A percentile compares a stretch with the other conserved stretches of the same genome.
phyloP scores from a whole-genome alignment of 2,113 vertebrate genomes.

The Rhabdomys dilectus region DNA sequence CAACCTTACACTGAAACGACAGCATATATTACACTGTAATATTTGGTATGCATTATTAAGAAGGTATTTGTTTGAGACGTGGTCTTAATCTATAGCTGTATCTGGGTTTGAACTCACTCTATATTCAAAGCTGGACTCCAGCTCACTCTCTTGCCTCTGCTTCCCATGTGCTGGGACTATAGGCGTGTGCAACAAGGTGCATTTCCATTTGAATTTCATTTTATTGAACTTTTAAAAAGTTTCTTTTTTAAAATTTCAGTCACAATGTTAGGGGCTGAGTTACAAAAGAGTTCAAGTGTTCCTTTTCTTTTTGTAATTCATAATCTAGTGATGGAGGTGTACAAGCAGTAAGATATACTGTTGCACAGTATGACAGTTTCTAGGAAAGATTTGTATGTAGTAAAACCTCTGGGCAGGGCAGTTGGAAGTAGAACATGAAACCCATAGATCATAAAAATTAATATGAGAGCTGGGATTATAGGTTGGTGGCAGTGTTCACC shows the following conservation, averaged over 20 bases:
- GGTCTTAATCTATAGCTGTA: background rate
- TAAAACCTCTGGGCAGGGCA: background rate
- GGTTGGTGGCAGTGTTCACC: background rate
- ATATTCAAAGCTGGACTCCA: background rate
- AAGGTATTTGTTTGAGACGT: background rate
- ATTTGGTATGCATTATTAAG: background rate
- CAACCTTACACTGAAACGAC: no score
- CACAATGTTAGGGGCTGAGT: background rate
- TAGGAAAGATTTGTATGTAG: background rate
- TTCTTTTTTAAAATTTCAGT: background rate
- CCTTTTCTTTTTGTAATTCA: background rate
- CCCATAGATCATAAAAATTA: background rate
- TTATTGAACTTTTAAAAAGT: background rate
- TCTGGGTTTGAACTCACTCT: background rate
- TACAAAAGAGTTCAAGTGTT: background rate
- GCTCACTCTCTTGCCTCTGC: background rate
- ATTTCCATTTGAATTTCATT: background rate
- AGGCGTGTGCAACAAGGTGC: background rate
- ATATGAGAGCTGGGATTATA: background rate
- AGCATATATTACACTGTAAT: background rate
- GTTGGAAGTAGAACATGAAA: background rate
- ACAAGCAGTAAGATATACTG: background rate
- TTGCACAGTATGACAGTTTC: background rate
- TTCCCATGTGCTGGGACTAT: background rate
- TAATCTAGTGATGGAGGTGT: background rate